Evolutionary conservation across 1,140 invertebrate genomes (phyloP), one percentile per base, ranked within the genome.

Genomic region (Ganaspis sp.): DNA sequence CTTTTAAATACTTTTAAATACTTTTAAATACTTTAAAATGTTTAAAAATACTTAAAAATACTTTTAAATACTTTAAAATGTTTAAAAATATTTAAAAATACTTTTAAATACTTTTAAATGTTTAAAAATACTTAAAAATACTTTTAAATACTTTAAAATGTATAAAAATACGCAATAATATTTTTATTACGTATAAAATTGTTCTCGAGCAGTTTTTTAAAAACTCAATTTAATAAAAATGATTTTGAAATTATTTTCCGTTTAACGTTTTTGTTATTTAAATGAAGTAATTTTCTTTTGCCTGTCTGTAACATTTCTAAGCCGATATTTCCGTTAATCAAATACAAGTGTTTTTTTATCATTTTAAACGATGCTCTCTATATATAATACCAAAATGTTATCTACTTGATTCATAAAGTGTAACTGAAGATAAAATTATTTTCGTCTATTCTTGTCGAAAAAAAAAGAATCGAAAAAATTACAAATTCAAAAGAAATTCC

Each of bases 321-420:
- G 54, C 54, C 12, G 21, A 26, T 64, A 64, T 64, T 26, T 64
- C 23, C 54, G 54, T 64, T 64, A 64, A 64, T 15, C 54, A 64
- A 64, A 64, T 29, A 64, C 54, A 64, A 64, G 54, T 64, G 54
- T 64, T 26, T 26, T 23, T 64, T 64, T 64, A 23, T 15, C 21
- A 26, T 12, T 58, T 23, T 64, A 29, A 23, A 9, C 23, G 12
- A 64, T 26, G 21, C 54, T 23, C 29, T 64, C 23, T 15, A 29
- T 29, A 9, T 12, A 64, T n/a, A 64, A 64, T 17, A 17, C 4
- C n/a, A 49, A 49, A 64, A 15, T 12, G 21, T 64, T 64, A 64
- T 64, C 54, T 64, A 3, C 11, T 64, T 64, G 21, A 26, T 64
- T 64, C 21, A 64, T 64, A 64, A 64, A 64, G 23, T 15, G 29